These are phyloP conservation scores for Chironomus riparius DNA, from an alignment of 2,888 invertebrate species.

Conservation along the genomic window DNA sequence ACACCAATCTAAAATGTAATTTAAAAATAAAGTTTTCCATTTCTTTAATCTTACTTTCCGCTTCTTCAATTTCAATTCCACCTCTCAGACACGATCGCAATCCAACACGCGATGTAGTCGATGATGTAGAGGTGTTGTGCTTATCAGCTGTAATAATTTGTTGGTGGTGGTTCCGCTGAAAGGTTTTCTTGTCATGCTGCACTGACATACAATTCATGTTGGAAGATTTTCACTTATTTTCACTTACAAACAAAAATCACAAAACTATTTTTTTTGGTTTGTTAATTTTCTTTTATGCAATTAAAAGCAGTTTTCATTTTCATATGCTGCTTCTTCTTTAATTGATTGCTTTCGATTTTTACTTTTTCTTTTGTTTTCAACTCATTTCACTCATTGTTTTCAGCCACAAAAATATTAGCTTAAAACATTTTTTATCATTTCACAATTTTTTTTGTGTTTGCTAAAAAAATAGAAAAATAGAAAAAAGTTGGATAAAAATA, in stretches of 20 bases:
- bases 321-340: not conserved
- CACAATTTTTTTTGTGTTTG: not conserved
- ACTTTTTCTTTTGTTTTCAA: not conserved
- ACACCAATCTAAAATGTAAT: not conserved
- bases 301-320: slow-evolving; percentile 5
- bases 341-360: slow-evolving; percentile 1
- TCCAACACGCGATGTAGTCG: slow-evolving; percentile 11
- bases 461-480: not conserved
- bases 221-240: not conserved
- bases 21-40: not conserved
- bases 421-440: not conserved
- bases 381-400: not conserved
- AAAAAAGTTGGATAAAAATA: not conserved
- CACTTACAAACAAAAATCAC: not conserved
- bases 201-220: slow-evolving; percentile 27
- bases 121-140: slow-evolving; percentile 7
- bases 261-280: not conserved
- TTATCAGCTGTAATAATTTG: slow-evolving; percentile 6
- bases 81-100: slow-evolving; percentile 21
- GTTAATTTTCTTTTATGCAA: not conserved
- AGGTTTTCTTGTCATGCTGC: slow-evolving; percentile 20
- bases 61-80: slow-evolving; percentile 23
- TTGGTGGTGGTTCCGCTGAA: slow-evolving; percentile 5
- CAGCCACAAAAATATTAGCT: not conserved
- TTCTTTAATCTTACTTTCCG: slow-evolving; percentile 22